These are phyloP conservation scores for Drosophila lutescens DNA, from an alignment of 2,888 invertebrate genomes.

Conservation along the genomic window DNA sequence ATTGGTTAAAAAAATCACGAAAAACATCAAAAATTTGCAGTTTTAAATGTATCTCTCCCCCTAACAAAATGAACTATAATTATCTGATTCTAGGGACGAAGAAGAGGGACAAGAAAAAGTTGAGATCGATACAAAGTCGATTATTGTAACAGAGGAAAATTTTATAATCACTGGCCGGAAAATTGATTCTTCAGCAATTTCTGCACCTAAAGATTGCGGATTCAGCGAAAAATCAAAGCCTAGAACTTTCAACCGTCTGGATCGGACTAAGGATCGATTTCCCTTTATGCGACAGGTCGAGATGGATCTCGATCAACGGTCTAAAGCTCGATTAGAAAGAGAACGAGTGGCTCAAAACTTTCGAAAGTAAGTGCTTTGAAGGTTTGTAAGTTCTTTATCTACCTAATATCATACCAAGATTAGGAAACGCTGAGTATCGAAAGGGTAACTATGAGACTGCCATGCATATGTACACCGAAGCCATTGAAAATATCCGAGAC, in stretches of 20 bases:
- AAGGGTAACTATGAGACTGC: slow-evolving; percentile 90
- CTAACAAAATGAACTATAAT: background rate
- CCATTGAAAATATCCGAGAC: slow-evolving; percentile 91
- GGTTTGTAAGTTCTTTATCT: too few relatives aligned
- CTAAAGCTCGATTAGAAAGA: slow-evolving; percentile 87
- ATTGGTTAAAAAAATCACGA: too few relatives aligned
- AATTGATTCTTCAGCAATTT: slow-evolving; percentile 69
- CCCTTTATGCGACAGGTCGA: slow-evolving; percentile 91
- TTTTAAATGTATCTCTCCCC: too few relatives aligned
- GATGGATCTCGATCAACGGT: slow-evolving; percentile 89
- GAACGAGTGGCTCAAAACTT: slow-evolving; percentile 90
- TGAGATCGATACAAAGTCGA: slow-evolving; percentile 39
- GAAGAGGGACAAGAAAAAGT: background rate
- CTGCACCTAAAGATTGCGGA: background rate
- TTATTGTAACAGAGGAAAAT: slow-evolving; percentile 83
- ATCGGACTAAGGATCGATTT: slow-evolving; percentile 86
- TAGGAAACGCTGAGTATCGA: slow-evolving; percentile 89
- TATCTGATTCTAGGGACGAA: slow-evolving; percentile 27
- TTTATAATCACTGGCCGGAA: slow-evolving; percentile 87
- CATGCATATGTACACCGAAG: slow-evolving; percentile 89
- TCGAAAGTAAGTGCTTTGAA: slow-evolving; percentile 84
- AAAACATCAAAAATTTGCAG: too few relatives aligned
- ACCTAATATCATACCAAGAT: slow-evolving; percentile 77
- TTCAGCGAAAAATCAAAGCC: slow-evolving; percentile 2
- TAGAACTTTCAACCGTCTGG: slow-evolving; percentile 18